Base-by-base conservation (phyloP, 2,113 vertebrate genomes). In the Apaloderma vittatum region DNA sequence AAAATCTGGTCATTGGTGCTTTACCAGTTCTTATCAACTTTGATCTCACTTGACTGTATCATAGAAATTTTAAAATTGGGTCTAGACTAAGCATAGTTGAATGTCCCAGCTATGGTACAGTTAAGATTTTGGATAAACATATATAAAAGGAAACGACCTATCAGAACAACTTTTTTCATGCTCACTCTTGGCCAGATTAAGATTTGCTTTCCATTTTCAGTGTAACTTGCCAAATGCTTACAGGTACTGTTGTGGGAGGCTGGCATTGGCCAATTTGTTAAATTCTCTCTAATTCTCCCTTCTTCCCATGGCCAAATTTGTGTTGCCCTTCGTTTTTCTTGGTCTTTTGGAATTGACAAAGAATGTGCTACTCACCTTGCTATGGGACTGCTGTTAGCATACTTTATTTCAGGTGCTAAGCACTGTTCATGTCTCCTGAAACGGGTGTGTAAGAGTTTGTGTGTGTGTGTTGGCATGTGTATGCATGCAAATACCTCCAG, bases 1-100 rank as follows among this genome's bases (percentile, higher is more conserved):
- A 81, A 94, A 91, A 92, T 82, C 70, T 71, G 80, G 57, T n/a
- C 76, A 91, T 87, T 87, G 94, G 87, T 65, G 73, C 73, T 72
- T 91, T 94, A 89, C 71, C 51, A 67, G 48, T 51, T 94, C 72
- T 86, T 55, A 96, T 32, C 34, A 83, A 77, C 63, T 91, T 93
- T 29, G 61, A 57, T 92, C 40, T 75, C 62, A 78, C 79, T 86
- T 86, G 65, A 79, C 20, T 87, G 70, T 92, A 80, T 52, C 51
- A 74, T 0, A 85, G 61, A 81, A 85, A 58, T 76, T 72, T 90
- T 3, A 21, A 66, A 87, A 76, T 78, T 29, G 10, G 26, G 27
- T 72, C 79, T n/a, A 57, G 70, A 14, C 40, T 75, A 87, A 87
- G 61, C 54, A 87, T 16, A 66, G 34, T 0, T 77, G 37, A 90